These are phyloP conservation scores for Cololabis saira DNA, from an alignment of 2,113 vertebrate species.

Conservation along the genomic window DNA sequence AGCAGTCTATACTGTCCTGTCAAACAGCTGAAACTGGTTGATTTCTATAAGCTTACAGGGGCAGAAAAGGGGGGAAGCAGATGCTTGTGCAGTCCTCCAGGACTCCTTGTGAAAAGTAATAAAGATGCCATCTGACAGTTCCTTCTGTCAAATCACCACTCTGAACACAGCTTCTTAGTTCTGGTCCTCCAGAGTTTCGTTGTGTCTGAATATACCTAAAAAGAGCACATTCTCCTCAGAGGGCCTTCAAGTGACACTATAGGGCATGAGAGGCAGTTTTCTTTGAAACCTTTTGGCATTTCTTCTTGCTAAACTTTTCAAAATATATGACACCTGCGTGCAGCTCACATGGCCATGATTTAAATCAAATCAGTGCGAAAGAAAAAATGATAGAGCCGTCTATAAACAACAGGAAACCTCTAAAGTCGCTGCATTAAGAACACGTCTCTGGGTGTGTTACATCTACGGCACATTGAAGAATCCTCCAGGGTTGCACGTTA, in stretches of 20 bases:
- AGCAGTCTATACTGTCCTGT: constrained; percentile 30
- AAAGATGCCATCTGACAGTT: constrained; percentile 76
- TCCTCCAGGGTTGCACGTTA: constrained; percentile 47
- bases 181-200: constrained; percentile 49
- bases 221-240: constrained; percentile 35
- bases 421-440: constrained; percentile 23
- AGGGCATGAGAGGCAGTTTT: constrained; percentile 29
- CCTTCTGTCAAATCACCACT: constrained; percentile 71
- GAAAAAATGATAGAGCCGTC: constrained; percentile 14
- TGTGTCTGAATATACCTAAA: constrained; percentile 50
- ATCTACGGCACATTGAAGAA: constrained; percentile 52
- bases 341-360: constrained; percentile 7
- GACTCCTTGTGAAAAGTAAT: constrained; percentile 68
- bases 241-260: constrained; percentile 17
- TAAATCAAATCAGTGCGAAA: neutral
- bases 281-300: constrained; percentile 36
- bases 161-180: constrained; percentile 53
- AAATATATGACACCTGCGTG: neutral
- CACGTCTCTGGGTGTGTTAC: constrained; percentile 43
- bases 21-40: constrained; percentile 37
- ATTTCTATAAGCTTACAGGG: constrained; percentile 51
- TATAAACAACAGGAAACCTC: constrained; percentile 40
- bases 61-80: constrained; percentile 63
- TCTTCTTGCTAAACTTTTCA: constrained; percentile 1
- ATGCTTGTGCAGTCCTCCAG: constrained; percentile 65